These are phyloP conservation scores for Oryzias woworae DNA, from an alignment of 2,113 vertebrate genomes.

Conservation along the genomic window DNA sequence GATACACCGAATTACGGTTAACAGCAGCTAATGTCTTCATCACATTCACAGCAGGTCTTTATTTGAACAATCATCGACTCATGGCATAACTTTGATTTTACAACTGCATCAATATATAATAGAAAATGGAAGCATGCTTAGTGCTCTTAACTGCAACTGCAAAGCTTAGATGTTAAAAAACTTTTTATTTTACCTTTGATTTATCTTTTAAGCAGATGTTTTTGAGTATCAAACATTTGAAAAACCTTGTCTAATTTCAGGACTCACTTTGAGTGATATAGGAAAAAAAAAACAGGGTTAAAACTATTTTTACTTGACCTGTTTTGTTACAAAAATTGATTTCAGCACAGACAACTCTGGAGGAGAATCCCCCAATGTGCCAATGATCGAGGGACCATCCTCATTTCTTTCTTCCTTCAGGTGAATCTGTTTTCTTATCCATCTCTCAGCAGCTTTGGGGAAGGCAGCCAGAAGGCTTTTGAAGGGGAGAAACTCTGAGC, in stretches of 20 bases:
- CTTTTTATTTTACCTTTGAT: neutral
- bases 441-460: neutral
- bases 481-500: neutral
- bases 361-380: neutral
- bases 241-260: too few species aligned
- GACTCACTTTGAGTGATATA: neutral
- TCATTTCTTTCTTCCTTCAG: neutral
- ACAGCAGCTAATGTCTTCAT: constrained; percentile 47
- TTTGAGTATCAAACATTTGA: neutral
- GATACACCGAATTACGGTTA: constrained; percentile 40
- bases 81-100: constrained; percentile 19
- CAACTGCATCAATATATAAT: constrained; percentile 1
- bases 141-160: neutral
- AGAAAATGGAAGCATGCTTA: neutral
- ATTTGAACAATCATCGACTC: constrained; percentile 25
- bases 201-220: neutral
- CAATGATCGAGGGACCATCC: neutral
- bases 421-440: neutral
- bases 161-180: neutral
- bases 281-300: too few species aligned
- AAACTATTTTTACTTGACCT: neutral
- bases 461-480: neutral
- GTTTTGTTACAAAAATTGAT: neutral
- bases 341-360: neutral
- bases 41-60: constrained; percentile 45